Conservation (phyloP, 2,113 vertebrate genomes). For the Pholis gunnellus region DNA sequence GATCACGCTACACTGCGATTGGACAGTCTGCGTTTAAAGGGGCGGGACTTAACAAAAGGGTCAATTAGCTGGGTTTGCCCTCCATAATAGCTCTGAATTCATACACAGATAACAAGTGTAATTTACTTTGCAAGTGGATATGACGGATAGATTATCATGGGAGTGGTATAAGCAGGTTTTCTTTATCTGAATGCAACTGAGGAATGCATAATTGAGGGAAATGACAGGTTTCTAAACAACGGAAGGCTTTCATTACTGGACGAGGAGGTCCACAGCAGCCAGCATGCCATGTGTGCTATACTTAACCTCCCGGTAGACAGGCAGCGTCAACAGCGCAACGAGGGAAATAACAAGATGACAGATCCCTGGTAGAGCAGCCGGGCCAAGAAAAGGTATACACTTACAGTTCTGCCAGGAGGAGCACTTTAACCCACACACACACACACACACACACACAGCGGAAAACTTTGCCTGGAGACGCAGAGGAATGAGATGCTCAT, state of each 20-base stretch:
- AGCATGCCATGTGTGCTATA: constrained; percentile 55
- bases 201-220: constrained; percentile 74
- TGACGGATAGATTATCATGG: constrained; percentile 54
- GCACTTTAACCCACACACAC: constrained; percentile 11
- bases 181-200: constrained; percentile 53
- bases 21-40: neutral
- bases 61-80: constrained; percentile 10
- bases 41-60: neutral
- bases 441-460: constrained; percentile 28
- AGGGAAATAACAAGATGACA: constrained; percentile 62
- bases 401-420: constrained; percentile 39
- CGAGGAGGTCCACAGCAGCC: constrained; percentile 69
- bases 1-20: neutral
- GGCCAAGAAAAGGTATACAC: constrained; percentile 50
- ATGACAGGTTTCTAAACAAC: constrained; percentile 71
- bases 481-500: constrained; percentile 74
- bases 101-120: constrained; percentile 36
- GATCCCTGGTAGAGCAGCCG: constrained; percentile 17
- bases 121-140: constrained; percentile 32
- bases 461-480: constrained; percentile 72
- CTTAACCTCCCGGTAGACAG: constrained; percentile 55
- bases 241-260: constrained; percentile 78
- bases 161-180: constrained; percentile 56
- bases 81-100: neutral
- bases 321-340: constrained; percentile 31